Base-by-base conservation (phyloP, 2,888 invertebrate species). In the Seira sanloemensis region DNA sequence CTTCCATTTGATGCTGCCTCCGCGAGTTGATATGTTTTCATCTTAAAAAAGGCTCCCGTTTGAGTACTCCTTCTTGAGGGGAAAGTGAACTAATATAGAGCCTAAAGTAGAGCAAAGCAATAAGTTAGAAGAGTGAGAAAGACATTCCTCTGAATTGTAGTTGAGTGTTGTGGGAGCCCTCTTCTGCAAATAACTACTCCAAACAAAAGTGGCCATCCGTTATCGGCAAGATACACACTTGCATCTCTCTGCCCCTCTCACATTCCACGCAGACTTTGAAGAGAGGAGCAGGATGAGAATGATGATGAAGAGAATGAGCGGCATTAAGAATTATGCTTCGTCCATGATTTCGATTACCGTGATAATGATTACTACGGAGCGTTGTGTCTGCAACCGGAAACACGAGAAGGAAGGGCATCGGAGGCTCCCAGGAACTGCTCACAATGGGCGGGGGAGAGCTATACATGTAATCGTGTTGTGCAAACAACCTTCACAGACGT, bases 151-250 rank as follows among this genome's bases (percentile, higher is more conserved):
- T 62, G 62, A 62, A 23, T 62, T 62, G 62, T 23, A 62, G 21
- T 62, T 62, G 62, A 62, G 62, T 23, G 62, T 21, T 62, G 62
- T 50, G 62, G 62, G 23, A 62, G 12, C 50, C 21, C 62, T 2
- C 62, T 62, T 62, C 62, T 62, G 62, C 62, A 62, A 62, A 62
- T 62, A 62, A 62, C 21, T 62, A 62, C 62, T 62, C 23, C 37
- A 50, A 50, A 50, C n/a, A 37, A 62, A 62, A 62, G 2, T 19
- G n/a, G 21, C 21, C 23, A 19, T 62, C 62, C 21, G 19, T 62
- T 62, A 62, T 19, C 62, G 21, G 7, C 62, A 62, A 23, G 50
- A 50, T 50, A 50, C 50, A n/a, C 16, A n/a, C 37, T 37, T 37
- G 2, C 50, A n/a, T 50, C 50, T 50, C 50, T 4, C n/a, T 16